Base-by-base conservation (phyloP, 2,797 vertebrate species). In the Enteromius argenteus region DNA sequence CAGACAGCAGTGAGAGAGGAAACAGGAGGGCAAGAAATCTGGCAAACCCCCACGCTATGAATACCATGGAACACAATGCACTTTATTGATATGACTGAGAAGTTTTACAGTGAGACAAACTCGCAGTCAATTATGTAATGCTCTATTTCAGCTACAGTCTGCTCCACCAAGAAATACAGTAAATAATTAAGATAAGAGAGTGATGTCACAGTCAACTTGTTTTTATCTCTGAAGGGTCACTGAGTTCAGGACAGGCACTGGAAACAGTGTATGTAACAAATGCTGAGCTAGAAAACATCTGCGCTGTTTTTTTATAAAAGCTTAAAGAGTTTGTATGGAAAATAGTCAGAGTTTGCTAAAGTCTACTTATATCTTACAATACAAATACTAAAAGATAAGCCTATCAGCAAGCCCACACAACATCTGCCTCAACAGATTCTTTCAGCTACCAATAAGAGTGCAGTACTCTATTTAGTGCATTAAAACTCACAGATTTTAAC, bases 1-100 rank as follows among this genome's bases (percentile, higher is more conserved):
- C 32, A 83, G 84, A 80, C 56, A 73, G 46, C 67, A 78, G 58
- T 39, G 58, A 79, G 32, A 77, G 66, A 39, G 78, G 51, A 73
- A 85, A 37, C 58, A 60, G 42, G 32, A 30, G 35, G 80, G 35
- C 73, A 68, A 27, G 17, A 80, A 66, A 81, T 39, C 69, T 71
- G 77, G 32, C 53, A 85, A 83, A 56, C 17, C 56, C 30, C 67
- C 21, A 56, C 6, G 14, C 49, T 79, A 69, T 82, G 68, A 85
- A 78, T 66, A 46, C 49, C 67, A 80, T 69, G 37, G 32, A 60
- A 73, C 39, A 73, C 77, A 67, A 79, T 49, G 27, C 39, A 49
- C 60, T 67, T 79, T 30, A 60, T 37, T 42, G 73, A 83, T 77
- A 77, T 64, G 46, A 67, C 49, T 32, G 51, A 69, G 27, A 58